Conservation (phyloP, 2,888 invertebrate genomes). For the Drosophila bunnanda region DNA sequence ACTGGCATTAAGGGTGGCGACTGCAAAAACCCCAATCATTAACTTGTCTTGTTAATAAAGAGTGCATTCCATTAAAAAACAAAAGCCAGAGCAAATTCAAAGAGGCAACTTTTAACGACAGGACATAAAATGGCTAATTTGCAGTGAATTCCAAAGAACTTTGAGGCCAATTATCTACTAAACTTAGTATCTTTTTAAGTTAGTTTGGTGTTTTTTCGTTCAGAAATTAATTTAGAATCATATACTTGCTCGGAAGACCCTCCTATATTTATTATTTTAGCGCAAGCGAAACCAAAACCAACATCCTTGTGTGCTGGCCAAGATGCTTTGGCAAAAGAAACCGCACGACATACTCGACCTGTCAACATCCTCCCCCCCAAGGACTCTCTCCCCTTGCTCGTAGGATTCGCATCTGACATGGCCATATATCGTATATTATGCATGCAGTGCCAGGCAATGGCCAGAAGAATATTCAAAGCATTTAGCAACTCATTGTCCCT, state of each 20-base stretch:
- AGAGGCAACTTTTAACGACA: background rate
- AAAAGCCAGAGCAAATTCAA: background rate
- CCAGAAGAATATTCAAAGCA: conserved; percentile 79
- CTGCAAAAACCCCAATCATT: conserved; percentile 31
- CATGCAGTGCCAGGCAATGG: conserved; percentile 73
- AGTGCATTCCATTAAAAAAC: conserved; percentile 14
- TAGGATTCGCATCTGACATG: conserved; percentile 48
- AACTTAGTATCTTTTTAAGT: background rate
- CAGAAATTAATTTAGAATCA: background rate
- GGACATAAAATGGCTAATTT: conserved; percentile 13
- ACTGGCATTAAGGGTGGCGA: conserved; percentile 41
- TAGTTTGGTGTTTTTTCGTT: background rate
- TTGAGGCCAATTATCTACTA: background rate
- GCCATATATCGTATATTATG: conserved; percentile 62
- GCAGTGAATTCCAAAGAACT: background rate
- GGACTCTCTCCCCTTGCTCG: conserved; percentile 5
- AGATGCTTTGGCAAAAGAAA: conserved; percentile 29
- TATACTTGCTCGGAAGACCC: background rate
- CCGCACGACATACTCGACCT: conserved; percentile 70
- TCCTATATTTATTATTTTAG: conserved; percentile 1
- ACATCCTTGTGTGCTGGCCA: conserved; percentile 40
- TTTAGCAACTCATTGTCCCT: conserved; percentile 80
- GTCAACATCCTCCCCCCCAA: conserved; percentile 48
- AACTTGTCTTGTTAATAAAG: conserved; percentile 37
- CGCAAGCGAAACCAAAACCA: conserved; percentile 23